Evolutionary conservation across 2,888 invertebrate genomes (phyloP), one percentile per base, ranked within the genome.

Genomic region (Clunio marinus): DNA sequence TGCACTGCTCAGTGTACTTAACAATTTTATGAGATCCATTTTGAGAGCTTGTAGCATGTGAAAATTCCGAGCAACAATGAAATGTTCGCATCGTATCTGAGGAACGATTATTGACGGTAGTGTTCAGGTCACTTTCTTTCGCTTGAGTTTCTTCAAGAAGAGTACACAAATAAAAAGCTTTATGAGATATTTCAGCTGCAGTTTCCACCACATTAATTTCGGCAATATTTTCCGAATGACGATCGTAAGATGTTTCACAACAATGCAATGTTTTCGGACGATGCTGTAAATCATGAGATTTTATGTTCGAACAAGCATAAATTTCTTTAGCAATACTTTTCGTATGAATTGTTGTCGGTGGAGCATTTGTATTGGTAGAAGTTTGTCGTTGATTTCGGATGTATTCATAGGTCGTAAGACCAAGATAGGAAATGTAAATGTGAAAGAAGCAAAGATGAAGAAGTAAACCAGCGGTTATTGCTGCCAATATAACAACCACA

Each of bases 381-480:
- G 75, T 77, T 73, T 82, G 82, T 1, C 83, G 80, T 74, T 80
- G 79, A 70, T 78, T 80, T 59, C 80, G 74, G 62, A 94, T 90
- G 78, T 93, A 94, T 76, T 94, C 94, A 80, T 93, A 95, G 0
- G 94, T 95, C 20, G 94, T 93, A 55, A 93, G 81, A 1, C 93
- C 93, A 73, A 92, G 80, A 72, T 88, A 84, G 2, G 88, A 88
- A 75, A 94, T 91, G 78, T 93, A 93, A 70, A 91, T 85, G 78
- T 94, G 93, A 77, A 94, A 94, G 80, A 90, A 89, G 76, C 89
- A 90, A 66, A 94, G 81, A 78, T 94, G 93, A 70, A 91, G 80
- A 69, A 94, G 82, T 60, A 93, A 82, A 27, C 88, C 87, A 1
- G 88, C 86, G 3, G 90, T 87, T 13, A 88, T 84, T 22, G 89